Evolutionary conservation across 1,140 invertebrate species (phyloP), one percentile per base, ranked within the genome.

Genomic region (Fopius arisanus): DNA sequence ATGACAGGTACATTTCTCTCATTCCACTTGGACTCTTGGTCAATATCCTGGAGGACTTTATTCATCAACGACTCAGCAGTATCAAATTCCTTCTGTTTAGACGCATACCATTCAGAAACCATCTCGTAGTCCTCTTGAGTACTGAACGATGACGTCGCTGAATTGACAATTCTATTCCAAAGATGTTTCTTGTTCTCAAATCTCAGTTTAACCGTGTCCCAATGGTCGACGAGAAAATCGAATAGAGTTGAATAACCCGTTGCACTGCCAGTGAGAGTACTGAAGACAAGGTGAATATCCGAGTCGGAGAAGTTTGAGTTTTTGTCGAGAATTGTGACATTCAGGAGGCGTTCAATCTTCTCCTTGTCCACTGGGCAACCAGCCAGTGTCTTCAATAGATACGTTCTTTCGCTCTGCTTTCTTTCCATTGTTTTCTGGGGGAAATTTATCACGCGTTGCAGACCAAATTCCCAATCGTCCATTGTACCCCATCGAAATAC

Each of bases 401-500:
- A 94, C 0, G 93, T 93, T 77, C 93, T 85, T 84, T 94, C 94
- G 76, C 90, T 93, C 76, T 91, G 90, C 71, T 90, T 92, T 59
- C 93, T 86, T 29, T 81, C 82, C 3, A 72, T 67, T 7, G 76
- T 81, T 1, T 89, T 89, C 3, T 88, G 81, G 0, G 93, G 92
- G 83, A 94, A 94, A 75, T 94, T 91, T 26, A 93, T 91, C 0
- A 94, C 90, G 14, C 93, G 88, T 71, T 94, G 89, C 0, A 95
- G 86, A 70, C 93, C 93, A 79, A 94, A 94, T 75, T 94, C 90
- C 93, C 93, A 95, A 84, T 95, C 93, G 31, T 93, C 90, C 72
- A 89, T 87, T 0, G 92, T 91, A 0, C 94, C 94, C 91, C 92
- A 94, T 84, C 92, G 92, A 78, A 94, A 94, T 1, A 95, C 92